Evolutionary conservation across 2,888 invertebrate genomes (phyloP).

Genomic region (Sisyra terminalis): DNA sequence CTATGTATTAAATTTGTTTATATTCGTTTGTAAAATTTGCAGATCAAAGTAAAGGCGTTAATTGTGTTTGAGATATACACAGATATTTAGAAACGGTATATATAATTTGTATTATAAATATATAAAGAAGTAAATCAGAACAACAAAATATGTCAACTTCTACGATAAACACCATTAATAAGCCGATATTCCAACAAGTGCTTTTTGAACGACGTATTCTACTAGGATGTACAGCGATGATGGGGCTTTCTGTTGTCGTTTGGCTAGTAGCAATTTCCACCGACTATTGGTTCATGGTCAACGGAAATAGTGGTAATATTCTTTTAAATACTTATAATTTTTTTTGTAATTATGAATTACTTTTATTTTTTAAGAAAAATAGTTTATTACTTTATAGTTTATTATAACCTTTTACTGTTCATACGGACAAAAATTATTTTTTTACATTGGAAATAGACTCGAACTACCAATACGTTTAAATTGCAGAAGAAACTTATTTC

Average conservation of each 20-base stretch:
- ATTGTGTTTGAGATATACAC: too few species aligned
- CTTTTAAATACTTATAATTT: slow-evolving; percentile 1
- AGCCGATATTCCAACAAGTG: slow-evolving; percentile 40
- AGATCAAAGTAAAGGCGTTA: too few species aligned
- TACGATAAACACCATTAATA: slow-evolving; percentile 39
- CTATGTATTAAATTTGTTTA: too few species aligned
- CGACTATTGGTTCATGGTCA: slow-evolving; percentile 43
- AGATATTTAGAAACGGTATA: too few species aligned
- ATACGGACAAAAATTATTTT: too few species aligned
- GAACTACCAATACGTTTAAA: too few species aligned
- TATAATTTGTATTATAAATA: neutral
- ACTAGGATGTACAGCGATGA: slow-evolving; percentile 47
- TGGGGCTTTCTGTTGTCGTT: slow-evolving; percentile 45
- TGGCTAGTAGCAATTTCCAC: slow-evolving; percentile 63
- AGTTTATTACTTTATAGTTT: too few species aligned
- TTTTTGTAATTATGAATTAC: neutral
- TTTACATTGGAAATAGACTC: too few species aligned
- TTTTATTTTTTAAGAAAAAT: neutral
- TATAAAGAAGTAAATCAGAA: slow-evolving; percentile 3
- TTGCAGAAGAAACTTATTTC: too few species aligned
- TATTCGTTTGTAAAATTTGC: too few species aligned
- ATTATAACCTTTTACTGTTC: too few species aligned
- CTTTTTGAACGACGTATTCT: slow-evolving; percentile 56
- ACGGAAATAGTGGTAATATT: neutral
- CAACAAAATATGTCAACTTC: slow-evolving; percentile 37